Percentiles rank a stretch among this genome's conserved stretches.
Conservation (phyloP, 2,113 vertebrate genomes). For the Saguinus midas region DNA sequence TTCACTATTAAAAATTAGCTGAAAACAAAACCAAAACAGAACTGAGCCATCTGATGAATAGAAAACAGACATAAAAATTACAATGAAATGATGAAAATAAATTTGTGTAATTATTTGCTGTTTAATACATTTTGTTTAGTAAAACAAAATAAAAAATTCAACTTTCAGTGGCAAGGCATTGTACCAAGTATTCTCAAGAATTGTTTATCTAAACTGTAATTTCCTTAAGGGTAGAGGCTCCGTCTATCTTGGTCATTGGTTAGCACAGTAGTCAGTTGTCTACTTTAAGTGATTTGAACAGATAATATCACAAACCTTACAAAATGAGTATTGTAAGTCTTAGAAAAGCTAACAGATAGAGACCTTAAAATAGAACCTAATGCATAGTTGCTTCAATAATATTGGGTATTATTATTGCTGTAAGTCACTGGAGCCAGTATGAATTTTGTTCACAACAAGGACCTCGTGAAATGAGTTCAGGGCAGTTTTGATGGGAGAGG, state of each 20-base stretch:
- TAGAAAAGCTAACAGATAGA: background rate
- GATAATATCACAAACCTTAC: background rate
- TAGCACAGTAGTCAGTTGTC: background rate
- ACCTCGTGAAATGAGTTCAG: background rate
- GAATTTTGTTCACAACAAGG: background rate
- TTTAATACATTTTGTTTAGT: background rate
- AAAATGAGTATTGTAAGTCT: background rate
- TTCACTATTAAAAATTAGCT: background rate
- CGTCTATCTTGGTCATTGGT: background rate
- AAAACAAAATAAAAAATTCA: background rate
- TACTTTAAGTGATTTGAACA: background rate
- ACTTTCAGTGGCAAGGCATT: background rate
- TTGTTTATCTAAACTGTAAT: background rate
- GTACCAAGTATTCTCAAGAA: background rate
- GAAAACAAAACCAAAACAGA: background rate
- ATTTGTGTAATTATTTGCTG: rapidly evolving
- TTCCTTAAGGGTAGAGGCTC: background rate
- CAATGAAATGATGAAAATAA: background rate
- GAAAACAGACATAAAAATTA: background rate
- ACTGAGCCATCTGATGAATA: background rate
- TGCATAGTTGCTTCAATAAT: background rate
- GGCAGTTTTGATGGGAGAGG: background rate
- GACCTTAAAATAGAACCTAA: background rate
- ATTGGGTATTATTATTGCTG: background rate
- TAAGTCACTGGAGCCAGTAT: background rate